Base-by-base conservation (phyloP, 35 echinoderm and acorn worm species). In the Holothuria glaberrima region DNA sequence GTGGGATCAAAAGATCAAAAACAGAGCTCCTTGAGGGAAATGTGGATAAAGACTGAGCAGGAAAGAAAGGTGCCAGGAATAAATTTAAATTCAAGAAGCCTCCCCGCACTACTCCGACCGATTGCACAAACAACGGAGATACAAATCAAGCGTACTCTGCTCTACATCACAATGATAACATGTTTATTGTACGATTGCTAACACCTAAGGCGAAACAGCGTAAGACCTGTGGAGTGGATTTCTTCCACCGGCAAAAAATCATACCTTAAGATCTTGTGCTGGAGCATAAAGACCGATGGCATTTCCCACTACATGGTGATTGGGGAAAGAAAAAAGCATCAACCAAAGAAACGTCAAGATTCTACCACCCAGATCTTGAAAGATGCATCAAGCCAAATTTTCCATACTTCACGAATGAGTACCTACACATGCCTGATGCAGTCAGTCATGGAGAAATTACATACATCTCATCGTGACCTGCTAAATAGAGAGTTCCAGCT, bases 11-110 rank as follows among this genome's bases (percentile, higher is more conserved):
- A 67, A 22, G 63, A 30, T 67, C 63, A 4, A 22, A 16, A 30
- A 67, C 63, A 67, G 21, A 67, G 63, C 63, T 67, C 6, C 21
- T 67, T 6, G 63, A 67, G 29, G 63, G 63, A 4, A 30, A 67
- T 16, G 63, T 67, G 21, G 63, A 67, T 16, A 67, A 67, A 16
- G 63, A 67, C 4, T 4, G 63, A 33, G 66, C 66, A 34, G 33
- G 73, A 34, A 77, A 77, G 73, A 77, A 77, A 48, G 73, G 73
- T 34, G 73, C 5, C 33, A 34, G 31, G 21, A 77, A 77, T 38
- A 77, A 18, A 48, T 17, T 17, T 48, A 77, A 48, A 48, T 77
- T 29, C 73, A 77, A 77, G 73, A 77, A 10, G 73, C 73, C 73
- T 38, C 30, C 64, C 13, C 64, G 64, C 64, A 68, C 3, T 68